Evolutionary conservation across 2,113 vertebrate genomes (phyloP).

Genomic region (Ochotona princeps): DNA sequence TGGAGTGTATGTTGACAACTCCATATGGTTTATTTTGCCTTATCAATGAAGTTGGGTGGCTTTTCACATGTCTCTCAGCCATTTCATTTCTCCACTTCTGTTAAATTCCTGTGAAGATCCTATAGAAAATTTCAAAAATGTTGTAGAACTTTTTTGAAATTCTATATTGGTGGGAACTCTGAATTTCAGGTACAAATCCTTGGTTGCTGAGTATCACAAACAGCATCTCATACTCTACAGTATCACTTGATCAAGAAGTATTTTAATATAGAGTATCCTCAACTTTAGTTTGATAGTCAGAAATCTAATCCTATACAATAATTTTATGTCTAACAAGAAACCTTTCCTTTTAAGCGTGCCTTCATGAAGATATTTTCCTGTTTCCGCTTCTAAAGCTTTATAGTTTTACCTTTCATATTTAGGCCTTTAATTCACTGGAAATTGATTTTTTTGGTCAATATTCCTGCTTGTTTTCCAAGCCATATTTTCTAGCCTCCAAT

Average conservation of each 20-base stretch:
- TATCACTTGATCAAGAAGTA: neutral
- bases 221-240: neutral
- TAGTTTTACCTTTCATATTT: constrained; percentile 33
- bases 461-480: neutral
- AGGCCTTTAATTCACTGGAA: constrained; percentile 16
- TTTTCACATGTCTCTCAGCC: neutral
- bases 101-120: neutral
- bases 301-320: constrained; percentile 1
- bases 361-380: constrained; percentile 44
- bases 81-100: neutral
- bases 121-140: neutral
- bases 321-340: neutral
- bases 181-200: neutral
- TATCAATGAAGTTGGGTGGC: neutral
- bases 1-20: neutral
- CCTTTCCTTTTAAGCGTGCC: neutral
- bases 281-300: neutral
- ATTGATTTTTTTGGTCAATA: neutral
- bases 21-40: neutral
- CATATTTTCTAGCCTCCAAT: constrained; percentile 15
- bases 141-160: neutral
- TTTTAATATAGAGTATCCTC: neutral
- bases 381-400: neutral
- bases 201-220: neutral
- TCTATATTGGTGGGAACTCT: neutral